Base-by-base conservation (phyloP, 2,797 vertebrate species). In the Pipistrellus kuhlii region DNA sequence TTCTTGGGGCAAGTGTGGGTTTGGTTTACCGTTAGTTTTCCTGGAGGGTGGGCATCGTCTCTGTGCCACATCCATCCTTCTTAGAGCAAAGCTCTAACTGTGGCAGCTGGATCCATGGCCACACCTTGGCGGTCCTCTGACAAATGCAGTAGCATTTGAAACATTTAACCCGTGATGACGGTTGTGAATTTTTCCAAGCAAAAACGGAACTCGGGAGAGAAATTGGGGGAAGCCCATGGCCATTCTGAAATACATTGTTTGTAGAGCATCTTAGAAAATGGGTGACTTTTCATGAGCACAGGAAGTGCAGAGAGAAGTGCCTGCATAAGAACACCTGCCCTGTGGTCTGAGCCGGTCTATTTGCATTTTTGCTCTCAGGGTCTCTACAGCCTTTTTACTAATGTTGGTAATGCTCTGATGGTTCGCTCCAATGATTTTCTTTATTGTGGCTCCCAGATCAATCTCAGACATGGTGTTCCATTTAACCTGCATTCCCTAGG, bases 401-500 rank as follows among this genome's bases (percentile, higher is more conserved):
- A 97, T 66, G 90, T 71, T 86, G 78, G 90, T 76, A 93, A 92
- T 95, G 80, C 96, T 85, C 80, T 41, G 51, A 73, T 78, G 88
- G 92, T 90, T 85, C 66, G 88, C 92, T 95, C 94, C 72, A 97
- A 83, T 38, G 96, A 97, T 97, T 97, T 97, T 92, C 92, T 94
- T 94, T 95, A 96, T 95, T 93, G 85, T 84, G 77, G 92, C 64
- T 92, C 94, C 44, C 94, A 82, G 94, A 97, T 97, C 96, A 96
- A 97, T 97, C 93, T 84, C 83, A 30, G 90, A 94, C 94, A 94
- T 32, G 85, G 57, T 81, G 85, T 95, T 95, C 95, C 96, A 97
- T 96, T 97, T 97, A 97, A 97, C 94, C 93, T 95, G 83, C 91
- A 97, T 97, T 96, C 96, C 96, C 97, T 95, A 92, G 95, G 93